Evolutionary conservation across 1,140 invertebrate genomes (phyloP).

Genomic region (Euwallacea fornicatus): DNA sequence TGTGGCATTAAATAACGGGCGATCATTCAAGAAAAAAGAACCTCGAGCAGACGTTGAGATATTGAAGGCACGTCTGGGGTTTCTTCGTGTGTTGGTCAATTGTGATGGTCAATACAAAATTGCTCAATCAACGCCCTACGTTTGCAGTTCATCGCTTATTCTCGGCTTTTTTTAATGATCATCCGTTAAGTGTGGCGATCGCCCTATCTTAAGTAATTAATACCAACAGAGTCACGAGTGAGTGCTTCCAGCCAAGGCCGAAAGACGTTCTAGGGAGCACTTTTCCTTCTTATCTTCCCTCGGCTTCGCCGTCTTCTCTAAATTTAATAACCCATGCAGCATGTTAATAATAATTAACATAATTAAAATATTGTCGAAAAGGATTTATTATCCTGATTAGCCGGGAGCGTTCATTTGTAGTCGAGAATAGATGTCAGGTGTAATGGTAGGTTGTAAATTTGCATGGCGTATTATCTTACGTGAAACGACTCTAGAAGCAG

Average conservation of each 20-base stretch:
- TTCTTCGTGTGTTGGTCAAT: too few species aligned
- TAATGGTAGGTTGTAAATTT: constrained; percentile 1
- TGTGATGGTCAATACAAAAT: too few species aligned
- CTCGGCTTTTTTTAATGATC: too few species aligned
- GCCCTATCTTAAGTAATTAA: constrained; percentile 24
- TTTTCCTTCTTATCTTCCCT: constrained; percentile 18
- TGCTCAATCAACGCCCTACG: too few species aligned
- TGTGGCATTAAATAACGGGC: too few species aligned
- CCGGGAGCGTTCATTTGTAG: background rate
- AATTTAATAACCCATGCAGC: constrained; percentile 10
- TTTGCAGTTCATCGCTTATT: too few species aligned
- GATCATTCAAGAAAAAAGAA: too few species aligned
- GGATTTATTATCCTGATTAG: constrained; percentile 19
- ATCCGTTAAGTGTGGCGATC: background rate
- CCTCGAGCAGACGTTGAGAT: too few species aligned
- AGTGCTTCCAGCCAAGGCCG: constrained; percentile 17
- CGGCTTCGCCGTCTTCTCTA: background rate
- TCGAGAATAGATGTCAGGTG: background rate
- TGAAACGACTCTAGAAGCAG: background rate
- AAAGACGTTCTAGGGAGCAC: background rate
- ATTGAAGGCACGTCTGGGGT: too few species aligned
- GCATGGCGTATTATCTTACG: background rate
- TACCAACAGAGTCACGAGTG: constrained; percentile 24
- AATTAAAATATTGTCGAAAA: constrained; percentile 17
- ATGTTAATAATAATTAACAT: constrained; percentile 12